These are phyloP conservation scores for Ctenochaetus hawaiiensis DNA, from an alignment of 2,797 vertebrate species.

Conservation along the genomic window DNA sequence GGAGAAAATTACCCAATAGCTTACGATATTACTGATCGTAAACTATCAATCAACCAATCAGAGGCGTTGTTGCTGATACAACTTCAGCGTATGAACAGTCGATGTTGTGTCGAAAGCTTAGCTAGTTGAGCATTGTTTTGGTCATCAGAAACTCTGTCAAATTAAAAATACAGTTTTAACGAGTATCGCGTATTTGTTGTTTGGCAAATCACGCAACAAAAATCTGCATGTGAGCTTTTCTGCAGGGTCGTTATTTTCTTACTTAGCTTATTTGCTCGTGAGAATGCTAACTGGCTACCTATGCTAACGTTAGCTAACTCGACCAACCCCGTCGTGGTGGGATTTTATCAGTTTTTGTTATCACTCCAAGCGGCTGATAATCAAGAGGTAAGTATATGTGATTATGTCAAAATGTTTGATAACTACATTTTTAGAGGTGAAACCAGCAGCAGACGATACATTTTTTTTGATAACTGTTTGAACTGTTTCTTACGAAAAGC, in stretches of 20 bases:
- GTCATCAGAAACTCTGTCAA: background rate
- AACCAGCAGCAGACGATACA: too few species aligned
- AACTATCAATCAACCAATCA: slow-evolving; percentile 60
- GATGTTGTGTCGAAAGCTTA: slow-evolving; percentile 2
- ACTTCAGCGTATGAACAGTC: slow-evolving; percentile 61
- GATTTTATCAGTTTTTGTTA: background rate
- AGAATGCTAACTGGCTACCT: slow-evolving; percentile 46
- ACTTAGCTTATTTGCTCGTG: slow-evolving; percentile 21
- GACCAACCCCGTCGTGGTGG: background rate
- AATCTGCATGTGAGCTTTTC: fast-evolving
- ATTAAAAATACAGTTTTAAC: background rate
- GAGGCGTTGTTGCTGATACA: slow-evolving; percentile 15
- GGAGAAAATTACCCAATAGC: slow-evolving; percentile 62
- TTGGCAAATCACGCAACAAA: fast-evolving
- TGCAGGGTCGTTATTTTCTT: background rate
- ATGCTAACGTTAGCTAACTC: slow-evolving; percentile 65
- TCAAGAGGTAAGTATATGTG: slow-evolving; percentile 40
- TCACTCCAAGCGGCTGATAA: background rate
- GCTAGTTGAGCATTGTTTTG: slow-evolving; percentile 48
- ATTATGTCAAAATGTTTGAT: background rate
- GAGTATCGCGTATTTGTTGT: fast-evolving
- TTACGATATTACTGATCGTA: slow-evolving; percentile 42
- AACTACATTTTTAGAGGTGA: too few species aligned
- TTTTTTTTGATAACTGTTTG: too few species aligned
- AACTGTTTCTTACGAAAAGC: fast-evolving